Evolutionary conservation across 2,797 vertebrate species (phyloP), one percentile per base, ranked within the genome.

Genomic region (Sebastolobus altivelis): DNA sequence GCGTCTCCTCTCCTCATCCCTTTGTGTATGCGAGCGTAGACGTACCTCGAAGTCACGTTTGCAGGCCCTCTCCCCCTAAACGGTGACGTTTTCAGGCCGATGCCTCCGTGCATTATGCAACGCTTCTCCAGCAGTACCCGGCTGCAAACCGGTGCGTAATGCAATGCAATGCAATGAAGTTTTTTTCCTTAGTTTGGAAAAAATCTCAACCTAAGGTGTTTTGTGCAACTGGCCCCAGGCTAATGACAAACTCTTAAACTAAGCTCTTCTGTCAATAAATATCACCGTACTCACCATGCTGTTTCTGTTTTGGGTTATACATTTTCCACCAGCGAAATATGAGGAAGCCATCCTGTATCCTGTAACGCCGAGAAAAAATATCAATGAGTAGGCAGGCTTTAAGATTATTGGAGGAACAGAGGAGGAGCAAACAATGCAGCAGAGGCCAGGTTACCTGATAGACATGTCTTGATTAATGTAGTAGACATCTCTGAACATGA

Each of bases 241-340:
- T 1, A 20, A 66, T 18, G 65, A 49, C 18, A n/a, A 29, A 7
- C 43, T 31, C 40, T n/a, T 65, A 43, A 65, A 91, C 43, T 52
- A n/a, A n/a, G 49, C 49, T 52, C 49, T 20, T 52, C 49, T n/a
- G 1, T 52, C 18, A 52, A 52, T 7, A 52, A 40, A 52, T 52
- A 52, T 52, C 14, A 52, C 49, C n/a, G 8, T 52, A 52, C 96
- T 94, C 90, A 99, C 99, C 99, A 2, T 99, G 98, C 83, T 98
- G 97, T 75, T 99, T 99, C 91, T 99, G 99, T 91, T 99, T 99
- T 52, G 98, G 98, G 91, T 99, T 99, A 88, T 99, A 99, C 97
- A 99, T 97, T 94, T 99, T 99, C 99, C 99, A 99, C 99, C 98
- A 99, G 6, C 98, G 97, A 94, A 99, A 99, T 95, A 99, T 99